Conservation (phyloP, 1,140 invertebrate genomes). For the Drosophila nannoptera region DNA sequence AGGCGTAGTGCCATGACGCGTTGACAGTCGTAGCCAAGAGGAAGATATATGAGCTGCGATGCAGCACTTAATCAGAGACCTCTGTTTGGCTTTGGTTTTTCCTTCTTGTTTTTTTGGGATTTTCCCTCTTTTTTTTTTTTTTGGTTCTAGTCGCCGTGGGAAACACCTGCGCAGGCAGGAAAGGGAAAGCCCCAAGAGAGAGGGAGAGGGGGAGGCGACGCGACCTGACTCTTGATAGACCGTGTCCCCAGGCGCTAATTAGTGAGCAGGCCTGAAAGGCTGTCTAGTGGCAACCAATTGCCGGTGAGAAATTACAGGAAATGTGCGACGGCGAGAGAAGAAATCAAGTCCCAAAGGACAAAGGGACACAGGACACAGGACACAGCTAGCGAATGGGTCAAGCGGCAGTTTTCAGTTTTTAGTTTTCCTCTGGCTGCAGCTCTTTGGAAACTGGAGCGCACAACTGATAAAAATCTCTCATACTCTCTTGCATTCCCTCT, state of each 20-base stretch:
- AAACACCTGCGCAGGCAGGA: slow-evolving; percentile 7
- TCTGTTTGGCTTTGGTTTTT: slow-evolving; percentile 3
- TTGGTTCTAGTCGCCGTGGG: slow-evolving; percentile 6
- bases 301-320: slow-evolving; percentile 71
- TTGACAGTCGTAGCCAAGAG: slow-evolving; percentile 52
- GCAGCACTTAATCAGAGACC: slow-evolving; percentile 52
- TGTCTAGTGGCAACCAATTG: slow-evolving; percentile 30
- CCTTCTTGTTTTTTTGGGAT: not conserved
- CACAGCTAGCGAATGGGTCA: slow-evolving; percentile 22
- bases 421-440: no score
- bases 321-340: slow-evolving; percentile 45
- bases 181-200: not conserved
- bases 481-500: not conserved
- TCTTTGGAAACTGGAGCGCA: slow-evolving; percentile 62
- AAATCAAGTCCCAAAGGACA: slow-evolving; percentile 73
- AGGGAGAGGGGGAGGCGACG: not conserved
- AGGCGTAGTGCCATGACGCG: slow-evolving; percentile 31
- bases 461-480: slow-evolving; percentile 59
- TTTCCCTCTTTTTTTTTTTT: no score
- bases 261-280: slow-evolving; percentile 23
- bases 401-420: slow-evolving; percentile 21
- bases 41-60: slow-evolving; percentile 59
- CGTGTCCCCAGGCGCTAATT: slow-evolving; percentile 68
- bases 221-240: slow-evolving; percentile 2
- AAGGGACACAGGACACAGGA: slow-evolving; percentile 38